Base-by-base conservation (phyloP, 1,140 invertebrate species). In the Drosophila ficusphila region DNA sequence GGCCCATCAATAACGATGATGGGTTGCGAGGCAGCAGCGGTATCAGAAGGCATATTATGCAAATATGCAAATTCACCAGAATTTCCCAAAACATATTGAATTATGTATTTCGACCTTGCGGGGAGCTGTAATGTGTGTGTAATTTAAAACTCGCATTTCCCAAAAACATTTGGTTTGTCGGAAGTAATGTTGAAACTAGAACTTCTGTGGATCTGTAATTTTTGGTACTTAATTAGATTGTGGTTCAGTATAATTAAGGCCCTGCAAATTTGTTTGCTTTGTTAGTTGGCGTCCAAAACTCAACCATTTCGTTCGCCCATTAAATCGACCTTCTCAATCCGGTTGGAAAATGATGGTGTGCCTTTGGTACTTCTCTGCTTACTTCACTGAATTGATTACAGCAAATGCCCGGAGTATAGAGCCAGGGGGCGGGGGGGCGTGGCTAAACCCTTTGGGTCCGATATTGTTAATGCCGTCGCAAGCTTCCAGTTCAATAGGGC, bases 401-500 rank as follows among this genome's bases (percentile, higher is more conserved):
- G n/a, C 16, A 9, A 7, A 11, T 29, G 8, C 19, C 1, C 5
- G 47, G 25, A 49, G 36, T 65, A n/a, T n/a, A n/a, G n/a, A n/a
- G n/a, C n/a, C n/a, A 5, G 6, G 16, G 9, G 9, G 1, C 3
- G 7, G 9, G 25, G 7, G 21, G 44, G 23, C 29, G n/a, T 23
- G n/a, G 23, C 16, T 7, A 19, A 64, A 61, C 56, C 54, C 64
- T 68, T 69, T 69, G 64, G 41, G 65, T 64, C 41, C 42, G 54
- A 61, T 60, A 42, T 31, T 36, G 67, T 71, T 75, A 67, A 68
- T 75, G 72, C 33, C 47, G 73, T 38, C 48, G 61, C 48, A 56
- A 56, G 73, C 77, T 88, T 88, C 82, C 82, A 76, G 82, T 89
- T 88, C 82, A 88, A 72, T 88, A 88, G 82, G 78, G 82, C 82